These are phyloP conservation scores for Belgica antarctica DNA, from an alignment of 2,888 invertebrate genomes.

Conservation along the genomic window DNA sequence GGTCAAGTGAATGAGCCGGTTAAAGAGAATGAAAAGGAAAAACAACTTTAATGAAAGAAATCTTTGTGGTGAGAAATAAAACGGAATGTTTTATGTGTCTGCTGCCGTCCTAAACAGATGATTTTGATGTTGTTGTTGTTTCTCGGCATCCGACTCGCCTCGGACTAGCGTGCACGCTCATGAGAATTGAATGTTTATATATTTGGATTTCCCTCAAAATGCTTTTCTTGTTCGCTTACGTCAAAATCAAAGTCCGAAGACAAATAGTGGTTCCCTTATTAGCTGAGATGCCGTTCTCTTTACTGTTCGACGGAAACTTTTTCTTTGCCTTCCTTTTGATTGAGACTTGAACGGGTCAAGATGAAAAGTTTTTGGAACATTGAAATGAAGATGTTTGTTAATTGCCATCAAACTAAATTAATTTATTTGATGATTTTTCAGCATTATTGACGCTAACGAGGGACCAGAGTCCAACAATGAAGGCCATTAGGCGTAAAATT, in stretches of 20 bases:
- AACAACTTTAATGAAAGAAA: constrained; percentile 44
- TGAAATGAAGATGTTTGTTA: not conserved
- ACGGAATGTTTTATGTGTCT: constrained; percentile 44
- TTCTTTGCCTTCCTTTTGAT: not conserved
- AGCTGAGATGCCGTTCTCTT: not conserved
- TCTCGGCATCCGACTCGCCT: not conserved
- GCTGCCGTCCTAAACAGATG: constrained; percentile 44
- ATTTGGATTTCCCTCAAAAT: constrained; percentile 39
- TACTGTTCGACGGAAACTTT: not conserved
- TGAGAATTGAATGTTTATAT: constrained; percentile 41
- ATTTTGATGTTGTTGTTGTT: constrained; percentile 41
- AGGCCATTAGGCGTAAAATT: too few relatives aligned
- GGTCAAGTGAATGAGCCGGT: constrained; percentile 44
- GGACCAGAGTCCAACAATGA: not conserved
- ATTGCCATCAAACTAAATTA: constrained; percentile 1
- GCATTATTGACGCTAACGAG: constrained; percentile 10
- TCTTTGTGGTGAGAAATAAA: constrained; percentile 43
- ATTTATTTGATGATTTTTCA: not conserved
- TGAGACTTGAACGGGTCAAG: too few relatives aligned
- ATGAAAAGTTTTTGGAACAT: not conserved
- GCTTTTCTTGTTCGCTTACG: not conserved
- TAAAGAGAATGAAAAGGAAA: constrained; percentile 44
- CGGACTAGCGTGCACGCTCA: constrained; percentile 42
- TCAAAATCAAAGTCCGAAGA: constrained; percentile 40
- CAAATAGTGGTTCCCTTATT: constrained; percentile 35